Evolutionary conservation across 2,797 vertebrate species (phyloP).

Genomic region (Taeniopygia guttata): DNA sequence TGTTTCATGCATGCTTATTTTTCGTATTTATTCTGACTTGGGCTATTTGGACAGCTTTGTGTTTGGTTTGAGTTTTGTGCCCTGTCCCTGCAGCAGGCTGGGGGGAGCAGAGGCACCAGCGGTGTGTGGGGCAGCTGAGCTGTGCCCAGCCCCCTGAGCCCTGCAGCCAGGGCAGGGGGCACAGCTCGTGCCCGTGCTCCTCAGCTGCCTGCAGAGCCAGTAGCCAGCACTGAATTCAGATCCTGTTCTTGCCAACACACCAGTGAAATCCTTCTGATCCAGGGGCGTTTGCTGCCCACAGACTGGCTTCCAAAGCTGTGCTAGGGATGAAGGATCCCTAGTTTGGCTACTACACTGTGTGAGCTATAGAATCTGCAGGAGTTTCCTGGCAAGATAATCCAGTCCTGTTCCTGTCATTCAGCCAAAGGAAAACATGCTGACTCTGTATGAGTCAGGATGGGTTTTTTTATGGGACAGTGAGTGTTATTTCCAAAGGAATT

Average conservation of each 20-base stretch:
- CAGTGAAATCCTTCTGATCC: not conserved
- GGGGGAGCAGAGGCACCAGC: fast-evolving
- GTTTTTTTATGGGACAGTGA: not conserved
- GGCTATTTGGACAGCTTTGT: not conserved
- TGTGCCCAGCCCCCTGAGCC: not conserved
- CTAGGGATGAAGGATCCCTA: not conserved
- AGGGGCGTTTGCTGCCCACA: not conserved
- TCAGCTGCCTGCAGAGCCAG: not conserved
- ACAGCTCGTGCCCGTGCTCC: fast-evolving
- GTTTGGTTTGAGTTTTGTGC: not conserved
- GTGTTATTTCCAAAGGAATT: not conserved
- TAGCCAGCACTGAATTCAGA: not conserved
- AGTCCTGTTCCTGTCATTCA: not conserved
- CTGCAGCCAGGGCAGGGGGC: not conserved
- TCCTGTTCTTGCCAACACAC: not conserved
- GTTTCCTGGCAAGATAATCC: not conserved
- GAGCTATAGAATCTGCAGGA: not conserved
- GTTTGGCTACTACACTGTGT: fast-evolving
- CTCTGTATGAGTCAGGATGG: not conserved
- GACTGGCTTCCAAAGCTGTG: not conserved
- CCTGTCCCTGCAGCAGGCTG: not conserved
- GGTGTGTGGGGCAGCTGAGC: fast-evolving
- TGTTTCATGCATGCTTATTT: not conserved
- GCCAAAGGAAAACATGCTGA: not conserved
- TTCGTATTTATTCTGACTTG: not conserved